Conservation (phyloP, 2,797 vertebrate genomes). For the Emys orbicularis region DNA sequence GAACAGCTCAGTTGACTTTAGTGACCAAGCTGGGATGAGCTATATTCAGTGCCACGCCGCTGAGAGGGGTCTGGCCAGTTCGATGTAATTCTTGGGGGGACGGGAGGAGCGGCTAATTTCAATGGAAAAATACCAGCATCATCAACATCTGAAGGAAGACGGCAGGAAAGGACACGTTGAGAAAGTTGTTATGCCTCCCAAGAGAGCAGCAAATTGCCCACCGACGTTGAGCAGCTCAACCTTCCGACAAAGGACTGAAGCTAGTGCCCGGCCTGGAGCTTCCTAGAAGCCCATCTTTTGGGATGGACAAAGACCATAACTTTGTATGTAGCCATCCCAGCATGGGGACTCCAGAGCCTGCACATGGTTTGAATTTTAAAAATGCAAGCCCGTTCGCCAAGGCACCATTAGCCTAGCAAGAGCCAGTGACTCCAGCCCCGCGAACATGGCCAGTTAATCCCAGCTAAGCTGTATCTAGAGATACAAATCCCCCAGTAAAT, state of each 20-base stretch:
- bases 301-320: not conserved
- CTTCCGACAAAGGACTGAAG: not conserved
- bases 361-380: not conserved
- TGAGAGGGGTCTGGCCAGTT: not conserved
- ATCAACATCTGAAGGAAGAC: not conserved
- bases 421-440: not conserved
- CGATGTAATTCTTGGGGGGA: not conserved
- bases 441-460: not conserved
- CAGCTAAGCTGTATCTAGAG: not conserved
- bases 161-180: not conserved
- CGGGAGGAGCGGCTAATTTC: not conserved
- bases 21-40: not conserved
- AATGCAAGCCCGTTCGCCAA: not conserved
- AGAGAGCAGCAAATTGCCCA: not conserved
- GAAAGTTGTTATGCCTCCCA: not conserved
- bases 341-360: not conserved
- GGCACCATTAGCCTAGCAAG: not conserved
- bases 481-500: not conserved
- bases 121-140: not conserved
- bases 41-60: not conserved
- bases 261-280: not conserved
- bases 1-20: not conserved
- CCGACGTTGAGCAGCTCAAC: not conserved
- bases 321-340: not conserved
- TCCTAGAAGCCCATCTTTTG: not conserved